These are phyloP conservation scores for Carassius gibelio DNA, from an alignment of 2,113 vertebrate genomes.

Conservation along the genomic window DNA sequence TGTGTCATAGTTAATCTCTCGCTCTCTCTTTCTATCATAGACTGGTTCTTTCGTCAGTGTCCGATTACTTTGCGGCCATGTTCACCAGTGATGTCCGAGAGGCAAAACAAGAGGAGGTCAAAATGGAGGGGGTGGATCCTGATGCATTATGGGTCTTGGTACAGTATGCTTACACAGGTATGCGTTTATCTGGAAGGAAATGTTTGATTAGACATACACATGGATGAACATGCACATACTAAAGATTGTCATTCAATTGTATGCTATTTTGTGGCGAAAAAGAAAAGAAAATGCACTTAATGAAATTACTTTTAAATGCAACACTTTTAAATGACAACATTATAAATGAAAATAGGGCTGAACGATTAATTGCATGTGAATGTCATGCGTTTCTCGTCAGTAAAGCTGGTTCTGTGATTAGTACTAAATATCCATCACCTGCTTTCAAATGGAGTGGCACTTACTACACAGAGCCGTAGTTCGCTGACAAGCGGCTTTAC, in stretches of 20 bases:
- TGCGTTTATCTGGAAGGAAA: constrained; percentile 18
- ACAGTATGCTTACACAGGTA: constrained; percentile 96
- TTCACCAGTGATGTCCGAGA: constrained; percentile 97
- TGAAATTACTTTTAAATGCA: too few species aligned
- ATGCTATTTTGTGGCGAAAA: not conserved
- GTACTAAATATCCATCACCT: too few species aligned
- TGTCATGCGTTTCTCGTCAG: too few species aligned
- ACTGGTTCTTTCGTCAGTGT: constrained; percentile 94
- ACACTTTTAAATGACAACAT: not conserved
- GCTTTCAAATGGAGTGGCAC: too few species aligned
- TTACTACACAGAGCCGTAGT: too few species aligned
- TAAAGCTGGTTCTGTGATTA: too few species aligned
- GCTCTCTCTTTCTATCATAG: constrained; percentile 65
- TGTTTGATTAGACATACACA: not conserved
- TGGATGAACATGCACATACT: too few species aligned
- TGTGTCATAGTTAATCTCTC: not conserved
- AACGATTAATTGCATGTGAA: too few species aligned
- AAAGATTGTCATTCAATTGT: too few species aligned
- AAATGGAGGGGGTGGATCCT: constrained; percentile 96
- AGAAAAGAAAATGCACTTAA: too few species aligned
- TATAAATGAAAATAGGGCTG: too few species aligned
- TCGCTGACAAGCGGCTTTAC: too few species aligned
- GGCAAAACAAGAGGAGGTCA: constrained; percentile 96
- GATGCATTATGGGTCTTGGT: constrained; percentile 96
- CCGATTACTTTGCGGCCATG: constrained; percentile 99